Base-by-base conservation (phyloP, 2,888 invertebrate genomes). In the Dynastes maya region DNA sequence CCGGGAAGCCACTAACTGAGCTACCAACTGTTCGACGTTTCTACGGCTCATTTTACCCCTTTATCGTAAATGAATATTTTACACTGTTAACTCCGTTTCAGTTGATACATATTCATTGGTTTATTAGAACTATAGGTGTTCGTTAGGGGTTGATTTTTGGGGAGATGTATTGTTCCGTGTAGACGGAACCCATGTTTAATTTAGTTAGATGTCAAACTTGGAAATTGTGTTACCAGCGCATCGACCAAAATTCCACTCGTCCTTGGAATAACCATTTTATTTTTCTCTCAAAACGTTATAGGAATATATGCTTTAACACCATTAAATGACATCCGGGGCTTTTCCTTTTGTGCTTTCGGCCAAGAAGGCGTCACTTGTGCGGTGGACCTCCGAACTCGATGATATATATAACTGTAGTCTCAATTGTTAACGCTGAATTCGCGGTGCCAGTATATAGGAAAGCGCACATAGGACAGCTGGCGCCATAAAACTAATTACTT, bases 401-500 rank as follows among this genome's bases (percentile, higher is more conserved):
- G 80, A 82, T 81, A 82, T 79, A 82, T 81, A 82, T 79, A 82
- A 81, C 81, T 80, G 78, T 67, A 80, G 80, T 81, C 80, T 82
- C 81, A 80, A 81, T 82, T 81, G 82, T 80, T 79, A 45, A 45
- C 63, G 77, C 74, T 55, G 79, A 81, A 77, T 72, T 81, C 79
- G 82, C 55, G 78, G 80, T 80, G 81, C 81, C 80, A 83, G 81
- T 82, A 81, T 83, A 79, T 55, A 55, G 32, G 32, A 16, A 4
- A 16, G 55, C 55, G 55, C 16, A 71, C 77, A 81, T 81, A 84
- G 84, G 85, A 84, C 86, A 86, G 83, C 85, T 85, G 86, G 85
- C 84, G 85, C 85, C 85, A 83, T 85, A 84, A 85, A 86, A 86
- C 86, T 88, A 87, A 87, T 87, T 88, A 86, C 85, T 87, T 86